A percentile compares a stretch with the other conserved stretches of the same genome.
Conservation (phyloP, 2,797 vertebrate species). For the Leptatherina wallacei region DNA sequence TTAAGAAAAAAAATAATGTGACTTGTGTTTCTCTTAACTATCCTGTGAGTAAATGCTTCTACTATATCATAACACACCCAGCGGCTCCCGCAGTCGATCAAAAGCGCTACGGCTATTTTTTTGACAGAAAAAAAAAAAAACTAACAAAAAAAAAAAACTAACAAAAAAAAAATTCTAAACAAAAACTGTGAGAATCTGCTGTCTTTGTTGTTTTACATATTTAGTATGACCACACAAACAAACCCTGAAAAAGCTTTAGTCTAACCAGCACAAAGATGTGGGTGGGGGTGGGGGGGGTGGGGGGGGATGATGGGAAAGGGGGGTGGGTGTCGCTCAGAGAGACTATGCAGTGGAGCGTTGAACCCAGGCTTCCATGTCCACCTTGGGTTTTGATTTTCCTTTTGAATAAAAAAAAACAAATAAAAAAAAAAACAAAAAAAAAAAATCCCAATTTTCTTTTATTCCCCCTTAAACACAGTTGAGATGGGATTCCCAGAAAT, state of each 20-base stretch:
- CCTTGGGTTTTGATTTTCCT: slow-evolving; percentile 67
- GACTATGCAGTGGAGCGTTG: slow-evolving; percentile 86
- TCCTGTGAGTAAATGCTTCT: slow-evolving; percentile 81
- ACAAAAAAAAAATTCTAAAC: slow-evolving; percentile 27
- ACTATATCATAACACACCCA: slow-evolving; percentile 68
- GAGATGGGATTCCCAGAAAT: slow-evolving; percentile 73
- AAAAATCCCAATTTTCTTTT: neutral
- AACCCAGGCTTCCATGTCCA: slow-evolving; percentile 83
- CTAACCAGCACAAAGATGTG: slow-evolving; percentile 86
- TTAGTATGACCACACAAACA: slow-evolving; percentile 74
- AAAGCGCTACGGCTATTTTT: slow-evolving; percentile 76
- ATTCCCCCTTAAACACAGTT: slow-evolving; percentile 34
- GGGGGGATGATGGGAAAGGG: slow-evolving; percentile 7
- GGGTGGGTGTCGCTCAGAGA: slow-evolving; percentile 77
- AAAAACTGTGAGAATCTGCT: slow-evolving; percentile 86
- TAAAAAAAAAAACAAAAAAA: slow-evolving; percentile 36
- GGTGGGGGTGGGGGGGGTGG: slow-evolving; percentile 19
- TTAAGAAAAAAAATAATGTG: slow-evolving; percentile 76
- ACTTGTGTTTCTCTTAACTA: slow-evolving; percentile 76
- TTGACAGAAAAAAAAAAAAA: slow-evolving; percentile 57
- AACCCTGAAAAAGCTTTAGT: slow-evolving; percentile 87
- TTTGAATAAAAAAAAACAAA: slow-evolving; percentile 44
- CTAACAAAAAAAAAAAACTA: slow-evolving; percentile 17
- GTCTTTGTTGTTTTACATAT: slow-evolving; percentile 75
- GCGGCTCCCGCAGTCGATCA: slow-evolving; percentile 80